Base-by-base conservation (phyloP, 2,888 invertebrate species). In the Lepidonotus clava region DNA sequence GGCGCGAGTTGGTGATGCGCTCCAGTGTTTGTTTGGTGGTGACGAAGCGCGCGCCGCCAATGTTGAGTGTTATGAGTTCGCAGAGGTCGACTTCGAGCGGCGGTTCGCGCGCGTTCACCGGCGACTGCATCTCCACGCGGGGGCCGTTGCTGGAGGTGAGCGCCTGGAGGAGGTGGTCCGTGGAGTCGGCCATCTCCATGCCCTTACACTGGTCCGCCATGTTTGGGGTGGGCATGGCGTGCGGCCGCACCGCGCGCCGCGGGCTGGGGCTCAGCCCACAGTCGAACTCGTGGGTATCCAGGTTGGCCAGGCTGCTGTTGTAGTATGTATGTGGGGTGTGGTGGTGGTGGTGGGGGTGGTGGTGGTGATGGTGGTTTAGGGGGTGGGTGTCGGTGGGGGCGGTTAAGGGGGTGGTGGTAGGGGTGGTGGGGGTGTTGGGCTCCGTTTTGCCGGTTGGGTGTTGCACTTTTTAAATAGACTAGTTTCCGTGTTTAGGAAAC, bases 31-130 rank as follows among this genome's bases (percentile, higher is more conserved):
- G 32, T 14, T 86, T 67, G 11, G 56, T 66, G 40, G 89, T 89
- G 53, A 88, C 87, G 80, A 89, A 89, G 36, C 86, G 67, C 1
- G 67, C 84, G 38, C 89, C 89, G 0, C 89, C 89, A 8, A 89
- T 88, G 67, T 89, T 89, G 34, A 89, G 56, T 21, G 87, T 88
- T n/a, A 89, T 66, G n/a, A 88, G 41, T 18, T 87, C 89, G 86
- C 46, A 51, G 53, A 66, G 41, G 71, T 85, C 85, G 41, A 85
- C 85, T n/a, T 66, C 71, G 36, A 66, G 71, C 28, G 61, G 46
- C 5, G 40, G 41, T 28, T 66, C 61, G 32, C 66, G 84, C 1
- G 56, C 36, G 71, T 67, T 66, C 18, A 66, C 66, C 0, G 67
- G 85, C 2, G 46, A 46, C 71, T 85, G 85, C 53, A 56, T 86